These are phyloP conservation scores for Panthera uncia DNA, from an alignment of 2,113 vertebrate species.

Conservation along the genomic window DNA sequence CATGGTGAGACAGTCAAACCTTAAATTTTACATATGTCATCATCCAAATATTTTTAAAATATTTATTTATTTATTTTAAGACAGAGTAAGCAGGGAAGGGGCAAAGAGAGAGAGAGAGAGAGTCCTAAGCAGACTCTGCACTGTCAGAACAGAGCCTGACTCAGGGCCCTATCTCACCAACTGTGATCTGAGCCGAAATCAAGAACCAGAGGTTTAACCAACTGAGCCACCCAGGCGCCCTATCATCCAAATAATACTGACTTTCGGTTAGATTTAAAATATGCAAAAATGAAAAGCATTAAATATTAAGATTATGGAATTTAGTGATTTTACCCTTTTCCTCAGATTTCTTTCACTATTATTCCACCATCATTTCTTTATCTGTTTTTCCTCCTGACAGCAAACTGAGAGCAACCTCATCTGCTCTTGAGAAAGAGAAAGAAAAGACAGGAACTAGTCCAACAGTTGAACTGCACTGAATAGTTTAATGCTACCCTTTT, in stretches of 20 bases:
- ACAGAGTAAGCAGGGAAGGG: too few species aligned
- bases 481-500: background rate
- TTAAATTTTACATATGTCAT: background rate
- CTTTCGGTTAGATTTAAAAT: background rate
- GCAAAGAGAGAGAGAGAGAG: too few species aligned
- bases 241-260: slow-evolving; percentile 1
- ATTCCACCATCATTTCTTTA: background rate
- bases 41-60: background rate
- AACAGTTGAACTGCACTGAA: background rate
- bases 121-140: too few species aligned
- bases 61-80: too few species aligned
- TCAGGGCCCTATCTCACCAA: too few species aligned
- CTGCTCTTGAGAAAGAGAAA: background rate
- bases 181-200: too few species aligned
- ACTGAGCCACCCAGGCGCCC: too few species aligned
- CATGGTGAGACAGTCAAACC: background rate
- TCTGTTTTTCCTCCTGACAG: background rate
- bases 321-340: background rate
- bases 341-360: background rate
- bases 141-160: too few species aligned
- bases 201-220: too few species aligned
- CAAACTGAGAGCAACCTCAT: background rate
- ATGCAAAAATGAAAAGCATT: slow-evolving; percentile 5
- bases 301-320: background rate
- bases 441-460: slow-evolving; percentile 8